phyloP scores from a whole-genome alignment of 2,113 vertebrate genomes.

The Eurystomus gularis region DNA sequence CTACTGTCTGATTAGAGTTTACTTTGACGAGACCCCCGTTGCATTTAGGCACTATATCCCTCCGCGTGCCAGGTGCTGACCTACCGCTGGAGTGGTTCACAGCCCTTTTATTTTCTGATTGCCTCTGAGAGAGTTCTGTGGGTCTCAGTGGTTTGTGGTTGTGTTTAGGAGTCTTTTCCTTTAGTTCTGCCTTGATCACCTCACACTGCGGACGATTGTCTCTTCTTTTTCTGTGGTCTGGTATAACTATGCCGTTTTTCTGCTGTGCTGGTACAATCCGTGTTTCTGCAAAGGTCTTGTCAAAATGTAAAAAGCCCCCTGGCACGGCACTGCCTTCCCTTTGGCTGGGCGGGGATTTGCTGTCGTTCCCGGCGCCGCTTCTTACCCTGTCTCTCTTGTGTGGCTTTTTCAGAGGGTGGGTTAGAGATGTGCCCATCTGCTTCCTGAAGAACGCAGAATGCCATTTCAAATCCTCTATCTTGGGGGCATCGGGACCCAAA shows the following conservation, averaged over 20 bases:
- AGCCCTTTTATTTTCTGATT: constrained; percentile 67
- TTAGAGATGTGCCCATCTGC: constrained; percentile 77
- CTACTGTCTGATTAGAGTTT: constrained; percentile 65
- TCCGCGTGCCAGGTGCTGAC: constrained; percentile 59
- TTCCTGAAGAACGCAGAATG: constrained; percentile 80
- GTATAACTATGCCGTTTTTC: constrained; percentile 64
- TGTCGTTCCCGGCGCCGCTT: not conserved
- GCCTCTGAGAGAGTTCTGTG: constrained; percentile 73
- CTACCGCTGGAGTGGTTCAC: constrained; percentile 63
- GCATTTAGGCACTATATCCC: constrained; percentile 72
- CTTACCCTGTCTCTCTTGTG: constrained; percentile 64
- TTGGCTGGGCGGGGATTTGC: constrained; percentile 49
- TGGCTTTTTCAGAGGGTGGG: constrained; percentile 66
- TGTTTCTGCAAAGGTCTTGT: constrained; percentile 68
- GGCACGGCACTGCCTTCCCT: constrained; percentile 19
- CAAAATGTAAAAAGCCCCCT: constrained; percentile 50
- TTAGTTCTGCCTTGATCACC: constrained; percentile 65
- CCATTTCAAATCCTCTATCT: constrained; percentile 79
- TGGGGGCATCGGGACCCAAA: constrained; percentile 73
- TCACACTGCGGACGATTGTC: constrained; percentile 72
- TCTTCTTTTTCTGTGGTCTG: constrained; percentile 76
- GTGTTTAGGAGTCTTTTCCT: constrained; percentile 76
- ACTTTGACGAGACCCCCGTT: constrained; percentile 78
- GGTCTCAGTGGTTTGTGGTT: constrained; percentile 75
- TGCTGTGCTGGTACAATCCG: constrained; percentile 66